Percentiles rank a stretch among this genome's conserved stretches.
Evolutionary conservation across 1,140 invertebrate genomes (phyloP).

Genomic region (Lepeophtheirus salmonis): DNA sequence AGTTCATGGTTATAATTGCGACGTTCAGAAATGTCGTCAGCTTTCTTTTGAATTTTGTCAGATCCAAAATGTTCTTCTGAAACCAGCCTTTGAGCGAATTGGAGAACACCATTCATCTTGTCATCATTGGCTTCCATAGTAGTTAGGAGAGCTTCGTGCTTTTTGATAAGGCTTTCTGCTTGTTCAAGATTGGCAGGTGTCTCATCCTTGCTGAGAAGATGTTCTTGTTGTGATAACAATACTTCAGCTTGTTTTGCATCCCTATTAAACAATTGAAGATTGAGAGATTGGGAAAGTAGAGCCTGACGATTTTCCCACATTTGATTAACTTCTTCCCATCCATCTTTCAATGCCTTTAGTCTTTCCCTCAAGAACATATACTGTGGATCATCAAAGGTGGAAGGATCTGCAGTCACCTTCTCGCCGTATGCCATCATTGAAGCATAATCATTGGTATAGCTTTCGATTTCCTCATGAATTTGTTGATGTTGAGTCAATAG

Average conservation of each 20-base stretch:
- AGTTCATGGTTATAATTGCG: constrained; percentile 53
- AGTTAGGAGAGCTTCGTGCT: constrained; percentile 94
- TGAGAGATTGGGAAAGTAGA: constrained; percentile 76
- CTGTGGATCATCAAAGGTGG: constrained; percentile 78
- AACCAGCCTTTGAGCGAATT: constrained; percentile 57
- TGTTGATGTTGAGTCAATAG: constrained; percentile 78
- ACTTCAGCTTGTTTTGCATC: constrained; percentile 96
- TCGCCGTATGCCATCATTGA: constrained; percentile 99
- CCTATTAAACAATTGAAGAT: constrained; percentile 82
- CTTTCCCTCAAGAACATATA: constrained; percentile 96
- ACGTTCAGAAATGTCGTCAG: constrained; percentile 76
- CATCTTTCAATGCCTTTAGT: constrained; percentile 82
- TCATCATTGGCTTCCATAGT: constrained; percentile 99
- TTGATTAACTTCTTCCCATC: constrained; percentile 94
- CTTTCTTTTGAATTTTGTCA: constrained; percentile 88
- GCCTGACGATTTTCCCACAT: constrained; percentile 99
- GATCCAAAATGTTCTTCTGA: constrained; percentile 42
- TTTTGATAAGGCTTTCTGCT: constrained; percentile 88
- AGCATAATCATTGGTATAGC: constrained; percentile 90
- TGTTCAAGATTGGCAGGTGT: constrained; percentile 83
- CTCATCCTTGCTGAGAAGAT: constrained; percentile 81
- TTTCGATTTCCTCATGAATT: constrained; percentile 95
- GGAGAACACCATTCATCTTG: constrained; percentile 85
- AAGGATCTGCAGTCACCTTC: constrained; percentile 38
- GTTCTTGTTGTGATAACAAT: constrained; percentile 89